Evolutionary conservation across 2,113 vertebrate genomes (phyloP), one percentile per base, ranked within the genome.

Genomic region (Xyrauchen texanus): DNA sequence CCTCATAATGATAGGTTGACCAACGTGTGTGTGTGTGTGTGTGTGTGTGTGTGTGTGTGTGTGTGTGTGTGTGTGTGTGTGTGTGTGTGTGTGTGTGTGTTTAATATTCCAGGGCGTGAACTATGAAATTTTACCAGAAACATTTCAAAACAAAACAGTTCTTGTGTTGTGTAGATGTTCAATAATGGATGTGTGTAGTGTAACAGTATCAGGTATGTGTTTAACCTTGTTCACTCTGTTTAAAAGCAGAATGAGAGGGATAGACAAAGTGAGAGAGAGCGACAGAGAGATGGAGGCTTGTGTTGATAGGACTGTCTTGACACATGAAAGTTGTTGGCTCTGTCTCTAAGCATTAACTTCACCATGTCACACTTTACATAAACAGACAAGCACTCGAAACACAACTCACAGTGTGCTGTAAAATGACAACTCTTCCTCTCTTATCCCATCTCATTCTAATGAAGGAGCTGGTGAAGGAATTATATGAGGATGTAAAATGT

Each of bases 311-410:
- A 76, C 65, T 76, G 74, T 65, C 11, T 76, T 76, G 74, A 62
- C 74, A 76, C 61, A 76, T 76, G 74, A 76, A 76, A 76, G 74
- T 76, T 76, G 74, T 65, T 76, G 74, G 74, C 74, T 34, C 74
- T 55, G 74, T 76, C 62, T 65, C 49, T 53, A 49, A 76, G 74
- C 9, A 76, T 76, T 76, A 66, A 76, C 74, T 76, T 47, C 49
- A 55, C 71, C 62, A 47, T 51, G 49, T 58, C 71, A 63, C 58
- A 73, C 21, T 49, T 49, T 6, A 8, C 47, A 52, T 21, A 67
- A 44, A 55, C 68, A 61, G 57, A 49, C 55, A 16, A 42, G 53
- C 11, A 46, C 57, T 73, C 10, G 6, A 73, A 73, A 76, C 62
- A 65, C 15, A 74, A 58, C 46, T 73, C 57, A 52, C 45, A 51